Base-by-base conservation (phyloP, 2,888 invertebrate genomes). In the Lepidochitona cinerea region DNA sequence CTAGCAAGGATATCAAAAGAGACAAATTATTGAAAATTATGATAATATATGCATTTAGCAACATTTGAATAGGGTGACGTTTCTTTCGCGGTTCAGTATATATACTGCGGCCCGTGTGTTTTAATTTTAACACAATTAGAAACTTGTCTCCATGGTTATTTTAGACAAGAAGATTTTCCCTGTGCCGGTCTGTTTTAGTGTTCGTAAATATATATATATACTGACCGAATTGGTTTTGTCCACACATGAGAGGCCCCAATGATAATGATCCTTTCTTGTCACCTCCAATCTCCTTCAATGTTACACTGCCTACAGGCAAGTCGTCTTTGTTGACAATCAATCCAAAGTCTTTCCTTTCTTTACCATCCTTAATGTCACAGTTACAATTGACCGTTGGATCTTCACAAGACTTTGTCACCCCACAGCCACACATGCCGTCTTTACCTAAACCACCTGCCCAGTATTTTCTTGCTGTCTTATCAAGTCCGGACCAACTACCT, bases 171-270 rank as follows among this genome's bases (percentile, higher is more conserved):
- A n/a, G n/a, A n/a, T n/a, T n/a, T n/a, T n/a, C n/a, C n/a, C n/a
- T n/a, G n/a, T n/a, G n/a, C n/a, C n/a, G n/a, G n/a, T n/a, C n/a
- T n/a, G n/a, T n/a, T n/a, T n/a, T n/a, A n/a, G n/a, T n/a, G n/a
- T n/a, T n/a, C n/a, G n/a, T n/a, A n/a, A n/a, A n/a, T n/a, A n/a
- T n/a, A n/a, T n/a, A n/a, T n/a, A 49, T 18, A 7, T 5, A 70
- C 82, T 81, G 66, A 88, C 88, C 87, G 68, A 87, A 88, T 65
- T 86, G 83, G 26, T 72, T 75, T 37, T 76, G 73, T 14, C 81
- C 79, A 68, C 88, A 88, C 67, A 67, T 79, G 3, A 88, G 76
- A 0, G 81, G 75, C 0, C 84, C 85, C 9, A 85, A 70, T 9
- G 76, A 76, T 26, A 68, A 73, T 41, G 59, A 54, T 29, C 80